A percentile compares a stretch with the other conserved stretches of the same genome.
Evolutionary conservation across 2,888 invertebrate species (phyloP).

Genomic region (Acanthococcus lagerstroemiae): DNA sequence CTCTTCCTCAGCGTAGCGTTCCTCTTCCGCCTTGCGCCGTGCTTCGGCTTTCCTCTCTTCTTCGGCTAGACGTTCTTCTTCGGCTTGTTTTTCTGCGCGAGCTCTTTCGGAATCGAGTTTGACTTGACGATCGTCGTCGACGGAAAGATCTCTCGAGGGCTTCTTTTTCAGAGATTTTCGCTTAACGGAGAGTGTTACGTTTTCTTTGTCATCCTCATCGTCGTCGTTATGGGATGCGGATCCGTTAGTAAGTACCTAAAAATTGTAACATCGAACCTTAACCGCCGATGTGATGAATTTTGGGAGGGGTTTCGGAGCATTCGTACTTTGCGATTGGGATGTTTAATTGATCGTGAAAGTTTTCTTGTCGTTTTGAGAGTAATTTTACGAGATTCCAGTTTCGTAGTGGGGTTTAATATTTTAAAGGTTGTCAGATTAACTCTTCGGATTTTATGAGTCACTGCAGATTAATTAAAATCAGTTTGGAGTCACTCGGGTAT

Average conservation of each 20-base stretch:
- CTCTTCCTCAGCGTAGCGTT: not conserved
- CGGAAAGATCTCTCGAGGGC: conserved; percentile 11
- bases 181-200: not conserved
- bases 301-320: too few species aligned
- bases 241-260: not conserved
- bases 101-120: conserved; percentile 12
- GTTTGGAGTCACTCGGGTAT: too few species aligned
- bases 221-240: not conserved
- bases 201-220: not conserved
- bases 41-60: not conserved
- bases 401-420: too few species aligned
- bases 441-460: too few species aligned
- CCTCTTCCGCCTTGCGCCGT: not conserved
- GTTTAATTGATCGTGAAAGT: too few species aligned
- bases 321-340: too few species aligned
- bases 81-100: not conserved
- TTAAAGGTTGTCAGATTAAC: too few species aligned
- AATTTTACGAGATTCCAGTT: too few species aligned
- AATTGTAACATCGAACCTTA: not conserved
- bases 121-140: conserved; percentile 3
- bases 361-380: too few species aligned
- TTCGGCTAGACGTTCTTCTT: not conserved
- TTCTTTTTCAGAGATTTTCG: not conserved
- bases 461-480: too few species aligned
- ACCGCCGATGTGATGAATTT: not conserved